phyloP scores from a whole-genome alignment of 2,888 invertebrate genomes.

The Ligdia adustata region DNA sequence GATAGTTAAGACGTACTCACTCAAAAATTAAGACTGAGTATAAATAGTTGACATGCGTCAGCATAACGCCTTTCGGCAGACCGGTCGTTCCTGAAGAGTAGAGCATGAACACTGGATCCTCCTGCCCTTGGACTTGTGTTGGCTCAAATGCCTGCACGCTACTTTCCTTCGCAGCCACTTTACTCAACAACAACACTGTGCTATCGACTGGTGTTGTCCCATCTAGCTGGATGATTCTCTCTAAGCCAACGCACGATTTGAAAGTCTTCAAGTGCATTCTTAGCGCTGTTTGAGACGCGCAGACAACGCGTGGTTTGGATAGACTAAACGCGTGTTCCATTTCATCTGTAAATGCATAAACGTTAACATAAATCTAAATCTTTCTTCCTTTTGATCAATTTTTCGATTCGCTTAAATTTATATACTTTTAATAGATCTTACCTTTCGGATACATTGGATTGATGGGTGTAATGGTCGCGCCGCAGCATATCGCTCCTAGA shows the following conservation, averaged over 20 bases:
- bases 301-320: constrained; percentile 86
- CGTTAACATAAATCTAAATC: not conserved
- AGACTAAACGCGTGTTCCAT: constrained; percentile 84
- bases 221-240: constrained; percentile 86
- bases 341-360: constrained; percentile 50
- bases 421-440: constrained; percentile 25
- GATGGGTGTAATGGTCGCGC: constrained; percentile 82
- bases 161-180: constrained; percentile 30
- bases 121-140: constrained; percentile 43
- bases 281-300: constrained; percentile 78
- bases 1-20: constrained; percentile 38
- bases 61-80: constrained; percentile 89
- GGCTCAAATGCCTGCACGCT: constrained; percentile 42
- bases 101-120: constrained; percentile 63
- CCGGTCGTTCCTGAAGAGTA: constrained; percentile 90
- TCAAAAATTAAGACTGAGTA: constrained; percentile 79
- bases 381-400: too few relatives aligned
- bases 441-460: constrained; percentile 82
- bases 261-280: constrained; percentile 46
- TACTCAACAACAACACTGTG: constrained; percentile 38
- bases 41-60: constrained; percentile 82
- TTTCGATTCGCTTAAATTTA: not conserved
- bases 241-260: constrained; percentile 49
- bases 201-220: constrained; percentile 60
- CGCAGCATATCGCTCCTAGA: constrained; percentile 78